A percentile compares a stretch with the other conserved stretches of the same genome.
phyloP scores from a whole-genome alignment of 2,797 vertebrate species.

The Glossophaga mutica region DNA sequence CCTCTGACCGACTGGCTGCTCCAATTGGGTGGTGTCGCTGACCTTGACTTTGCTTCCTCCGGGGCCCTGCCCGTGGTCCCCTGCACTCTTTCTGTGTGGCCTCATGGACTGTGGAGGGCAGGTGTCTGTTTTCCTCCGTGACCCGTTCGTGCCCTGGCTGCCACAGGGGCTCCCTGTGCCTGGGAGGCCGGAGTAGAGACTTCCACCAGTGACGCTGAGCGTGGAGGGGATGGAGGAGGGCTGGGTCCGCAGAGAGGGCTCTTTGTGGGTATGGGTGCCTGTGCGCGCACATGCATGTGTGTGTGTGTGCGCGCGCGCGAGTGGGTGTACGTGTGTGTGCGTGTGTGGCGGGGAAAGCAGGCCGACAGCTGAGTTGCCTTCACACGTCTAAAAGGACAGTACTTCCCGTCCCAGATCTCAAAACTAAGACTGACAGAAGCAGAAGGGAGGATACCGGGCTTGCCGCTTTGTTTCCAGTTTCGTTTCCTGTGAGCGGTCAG shows the following conservation, averaged over 20 bases:
- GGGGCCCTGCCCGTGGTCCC: background rate
- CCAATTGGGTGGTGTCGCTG: rapidly evolving
- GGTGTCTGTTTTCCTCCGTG: too few species aligned
- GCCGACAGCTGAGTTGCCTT: too few species aligned
- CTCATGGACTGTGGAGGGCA: too few species aligned
- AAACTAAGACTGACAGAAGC: background rate
- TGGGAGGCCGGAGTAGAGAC: rapidly evolving
- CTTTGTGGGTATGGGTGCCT: too few species aligned
- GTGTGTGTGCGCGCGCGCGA: too few species aligned
- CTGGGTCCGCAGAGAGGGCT: too few species aligned
- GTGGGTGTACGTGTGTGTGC: too few species aligned
- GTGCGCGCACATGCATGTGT: too few species aligned
- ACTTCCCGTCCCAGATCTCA: background rate
- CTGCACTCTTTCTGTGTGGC: background rate
- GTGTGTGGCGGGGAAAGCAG: too few species aligned
- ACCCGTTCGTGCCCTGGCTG: rapidly evolving
- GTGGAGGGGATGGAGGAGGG: too few species aligned
- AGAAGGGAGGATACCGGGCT: background rate
- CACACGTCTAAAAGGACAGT: too few species aligned
- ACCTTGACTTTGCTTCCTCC: background rate
- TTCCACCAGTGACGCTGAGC: background rate
- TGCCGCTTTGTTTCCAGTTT: background rate
- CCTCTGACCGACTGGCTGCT: background rate
- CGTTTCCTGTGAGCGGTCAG: background rate
- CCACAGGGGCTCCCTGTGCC: background rate